These are phyloP conservation scores for Drosophila bocki DNA, from an alignment of 1,140 invertebrate species.

Conservation along the genomic window DNA sequence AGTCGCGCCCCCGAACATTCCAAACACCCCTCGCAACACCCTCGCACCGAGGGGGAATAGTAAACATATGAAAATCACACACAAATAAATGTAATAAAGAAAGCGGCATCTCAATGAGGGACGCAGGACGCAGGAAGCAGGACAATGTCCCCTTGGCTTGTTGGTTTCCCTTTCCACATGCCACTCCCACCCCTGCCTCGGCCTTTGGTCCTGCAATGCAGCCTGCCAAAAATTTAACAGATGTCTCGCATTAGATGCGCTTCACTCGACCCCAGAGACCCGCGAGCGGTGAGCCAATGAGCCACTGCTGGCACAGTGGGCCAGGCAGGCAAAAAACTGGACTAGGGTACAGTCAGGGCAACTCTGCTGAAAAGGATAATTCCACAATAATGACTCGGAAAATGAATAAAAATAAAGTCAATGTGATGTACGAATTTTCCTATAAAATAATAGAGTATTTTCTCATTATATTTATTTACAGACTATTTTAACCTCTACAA, in stretches of 20 bases:
- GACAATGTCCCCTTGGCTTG: constrained; percentile 50
- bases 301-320: constrained; percentile 27
- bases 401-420: no score
- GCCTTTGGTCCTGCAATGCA: constrained; percentile 34
- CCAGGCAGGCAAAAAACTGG: neutral
- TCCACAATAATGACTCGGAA: no score
- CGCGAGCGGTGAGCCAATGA: constrained; percentile 42
- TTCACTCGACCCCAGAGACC: constrained; percentile 74
- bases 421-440: no score
- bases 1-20: constrained; percentile 50
- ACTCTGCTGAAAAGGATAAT: neutral
- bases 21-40: constrained; percentile 27
- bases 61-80: constrained; percentile 66
- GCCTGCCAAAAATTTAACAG: constrained; percentile 77
- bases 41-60: constrained; percentile 19
- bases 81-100: constrained; percentile 81
- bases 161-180: constrained; percentile 23
- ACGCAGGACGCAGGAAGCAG: constrained; percentile 1
- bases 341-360: neutral
- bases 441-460: neutral
- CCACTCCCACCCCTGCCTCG: constrained; percentile 3
- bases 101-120: constrained; percentile 64
- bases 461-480: neutral
- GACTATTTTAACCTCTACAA: neutral
- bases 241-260: constrained; percentile 81